Evolutionary conservation across 2,888 invertebrate genomes (phyloP), one percentile per base, ranked within the genome.

Genomic region (Urechis unicinctus): DNA sequence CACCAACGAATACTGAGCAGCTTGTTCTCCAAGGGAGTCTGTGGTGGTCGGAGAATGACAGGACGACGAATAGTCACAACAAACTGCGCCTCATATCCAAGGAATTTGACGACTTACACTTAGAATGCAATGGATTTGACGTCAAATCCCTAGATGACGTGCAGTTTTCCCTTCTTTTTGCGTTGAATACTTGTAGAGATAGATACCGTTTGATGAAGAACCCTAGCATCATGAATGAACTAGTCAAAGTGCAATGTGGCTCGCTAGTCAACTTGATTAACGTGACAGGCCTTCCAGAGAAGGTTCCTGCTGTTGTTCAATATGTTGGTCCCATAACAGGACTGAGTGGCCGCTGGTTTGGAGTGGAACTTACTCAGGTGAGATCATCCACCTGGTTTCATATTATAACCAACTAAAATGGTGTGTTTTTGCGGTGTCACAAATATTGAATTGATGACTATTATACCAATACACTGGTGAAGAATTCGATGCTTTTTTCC

Each of bases 281-380:
- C 21, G 21, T 28, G 26, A 43, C 45, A 43, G 58, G 50, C 13
- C 36, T 50, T 1, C 53, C 31, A 24, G 56, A 56, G 21, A 56
- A 53, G 26, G 31, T 42, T 13, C 26, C 29, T 1, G 48, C 22
- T 28, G 29, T 28, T 21, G 50, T 50, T 22, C 51, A 43, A 24
- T 60, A 60, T 48, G 46, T 56, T n/a, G 60, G 57, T 45, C 36
- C 36, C 17, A 42, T 72, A 2, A 61, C 64, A 29, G 67, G 66
- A 17, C 47, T 61, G 9, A 64, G 62, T 48, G 74, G 73, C 46
- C 66, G 65, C 30, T 63, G 65, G 58, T 72, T 73, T 64, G 73
- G 72, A 28, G 63, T 73, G 6, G 71, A 68, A 62, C 62, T 70
- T 44, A 46, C 57, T 30, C 42, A 50, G 25, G 59, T 59, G 21